Conservation (phyloP, 2,888 invertebrate species). For the Germaria angustata region DNA sequence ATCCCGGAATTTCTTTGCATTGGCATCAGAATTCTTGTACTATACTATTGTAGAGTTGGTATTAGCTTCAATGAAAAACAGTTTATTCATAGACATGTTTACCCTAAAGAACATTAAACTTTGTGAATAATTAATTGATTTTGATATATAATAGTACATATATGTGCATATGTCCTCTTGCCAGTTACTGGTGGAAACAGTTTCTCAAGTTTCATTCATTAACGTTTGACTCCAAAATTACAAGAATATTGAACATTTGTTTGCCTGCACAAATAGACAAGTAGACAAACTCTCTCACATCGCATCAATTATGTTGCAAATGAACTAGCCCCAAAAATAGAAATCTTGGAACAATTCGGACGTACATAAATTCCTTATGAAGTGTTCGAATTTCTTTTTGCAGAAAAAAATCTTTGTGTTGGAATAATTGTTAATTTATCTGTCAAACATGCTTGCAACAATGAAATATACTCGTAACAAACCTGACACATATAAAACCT, state of each 20-base stretch:
- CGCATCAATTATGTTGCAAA: slow-evolving; percentile 21
- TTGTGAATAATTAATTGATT: too few relatives aligned
- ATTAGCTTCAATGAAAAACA: too few relatives aligned
- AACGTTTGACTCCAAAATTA: not conserved
- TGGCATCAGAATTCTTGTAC: too few relatives aligned
- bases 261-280: not conserved
- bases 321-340: not conserved
- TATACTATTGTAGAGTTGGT: too few relatives aligned
- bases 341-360: not conserved
- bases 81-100: too few relatives aligned
- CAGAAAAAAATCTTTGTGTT: not conserved
- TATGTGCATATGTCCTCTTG: too few relatives aligned
- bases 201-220: not conserved
- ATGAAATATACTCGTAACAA: slow-evolving; percentile 40
- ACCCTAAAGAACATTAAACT: too few relatives aligned
- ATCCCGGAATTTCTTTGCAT: too few relatives aligned
- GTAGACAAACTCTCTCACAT: not conserved
- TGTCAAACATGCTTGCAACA: slow-evolving; percentile 21
- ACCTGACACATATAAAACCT: slow-evolving; percentile 44
- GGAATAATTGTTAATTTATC: not conserved
- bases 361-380: slow-evolving; percentile 1
- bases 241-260: not conserved
- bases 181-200: too few relatives aligned
- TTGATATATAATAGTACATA: too few relatives aligned
- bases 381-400: slow-evolving; percentile 9